Percentiles rank a stretch among this genome's conserved stretches.
These are phyloP conservation scores for Clarias platycephalus DNA, from an alignment of 2,797 vertebrate genomes.

Conservation along the genomic window DNA sequence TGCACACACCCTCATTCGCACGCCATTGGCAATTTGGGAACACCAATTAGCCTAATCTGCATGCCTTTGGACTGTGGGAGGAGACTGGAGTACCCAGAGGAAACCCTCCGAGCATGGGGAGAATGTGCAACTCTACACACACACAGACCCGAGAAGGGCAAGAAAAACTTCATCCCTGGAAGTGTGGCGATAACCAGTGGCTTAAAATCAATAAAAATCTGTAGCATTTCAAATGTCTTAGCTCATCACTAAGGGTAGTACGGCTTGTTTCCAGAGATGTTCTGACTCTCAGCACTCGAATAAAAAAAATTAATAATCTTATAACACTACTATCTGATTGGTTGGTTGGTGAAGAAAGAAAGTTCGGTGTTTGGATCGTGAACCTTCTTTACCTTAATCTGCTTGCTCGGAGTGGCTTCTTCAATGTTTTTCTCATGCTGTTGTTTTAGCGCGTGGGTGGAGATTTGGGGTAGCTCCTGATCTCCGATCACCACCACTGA, in stretches of 20 bases:
- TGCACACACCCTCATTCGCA: too few relatives aligned
- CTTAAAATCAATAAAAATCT: too few relatives aligned
- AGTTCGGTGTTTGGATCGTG: neutral
- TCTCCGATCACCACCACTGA: conserved; percentile 78
- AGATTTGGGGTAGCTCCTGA: conserved; percentile 86
- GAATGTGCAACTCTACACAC: too few relatives aligned
- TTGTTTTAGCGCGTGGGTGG: conserved; percentile 89
- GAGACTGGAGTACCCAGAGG: too few relatives aligned
- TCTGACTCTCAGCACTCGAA: neutral
- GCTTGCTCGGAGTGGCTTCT: conserved; percentile 79
- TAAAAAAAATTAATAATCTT: neutral
- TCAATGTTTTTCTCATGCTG: conserved; percentile 89
- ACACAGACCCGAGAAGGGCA: too few relatives aligned
- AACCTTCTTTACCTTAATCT: conserved; percentile 83
- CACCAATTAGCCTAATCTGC: too few relatives aligned
- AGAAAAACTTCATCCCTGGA: too few relatives aligned
- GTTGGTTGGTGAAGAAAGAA: neutral
- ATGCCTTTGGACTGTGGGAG: too few relatives aligned
- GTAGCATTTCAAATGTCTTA: neutral
- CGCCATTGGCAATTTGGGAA: too few relatives aligned
- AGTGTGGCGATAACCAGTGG: too few relatives aligned
- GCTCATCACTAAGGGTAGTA: neutral
- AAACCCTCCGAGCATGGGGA: too few relatives aligned
- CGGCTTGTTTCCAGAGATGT: neutral
- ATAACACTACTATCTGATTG: neutral